Percentiles rank a stretch among this genome's conserved stretches.
phyloP scores from a whole-genome alignment of 2,797 vertebrate genomes.

The Vireo griseus region DNA sequence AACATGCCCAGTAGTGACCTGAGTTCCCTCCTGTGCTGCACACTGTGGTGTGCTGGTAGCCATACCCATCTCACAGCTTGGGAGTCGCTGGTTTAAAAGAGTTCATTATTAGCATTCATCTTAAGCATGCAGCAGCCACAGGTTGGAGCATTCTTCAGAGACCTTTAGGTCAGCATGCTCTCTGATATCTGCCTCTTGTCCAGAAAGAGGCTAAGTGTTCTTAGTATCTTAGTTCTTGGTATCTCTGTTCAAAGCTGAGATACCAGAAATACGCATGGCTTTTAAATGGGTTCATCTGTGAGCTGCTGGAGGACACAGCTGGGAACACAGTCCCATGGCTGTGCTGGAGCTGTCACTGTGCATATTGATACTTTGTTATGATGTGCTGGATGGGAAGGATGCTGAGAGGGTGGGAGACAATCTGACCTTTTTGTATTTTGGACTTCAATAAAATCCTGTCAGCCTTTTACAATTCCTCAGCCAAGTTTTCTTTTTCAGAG shows the following conservation, averaged over 20 bases:
- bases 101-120: not conserved
- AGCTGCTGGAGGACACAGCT: not conserved
- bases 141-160: not conserved
- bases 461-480: not conserved
- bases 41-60: not conserved
- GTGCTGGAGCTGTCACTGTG: conserved; percentile 19
- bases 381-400: not conserved
- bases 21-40: not conserved
- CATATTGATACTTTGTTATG: not conserved
- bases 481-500: not conserved
- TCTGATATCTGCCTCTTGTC: not conserved
- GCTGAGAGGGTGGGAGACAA: not conserved
- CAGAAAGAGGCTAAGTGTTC: not conserved
- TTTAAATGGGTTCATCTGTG: not conserved
- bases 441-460: conserved; percentile 51
- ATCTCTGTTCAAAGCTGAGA: not conserved
- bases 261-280: not conserved
- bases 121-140: not conserved
- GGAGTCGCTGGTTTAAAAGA: not conserved
- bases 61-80: not conserved
- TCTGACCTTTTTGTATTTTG: conserved; percentile 35
- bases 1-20: not conserved
- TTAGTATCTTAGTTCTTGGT: no score
- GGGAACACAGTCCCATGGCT: not conserved
- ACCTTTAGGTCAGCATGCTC: not conserved